Base-by-base conservation (phyloP, 1,140 invertebrate genomes). In the Caerostris darwini region DNA sequence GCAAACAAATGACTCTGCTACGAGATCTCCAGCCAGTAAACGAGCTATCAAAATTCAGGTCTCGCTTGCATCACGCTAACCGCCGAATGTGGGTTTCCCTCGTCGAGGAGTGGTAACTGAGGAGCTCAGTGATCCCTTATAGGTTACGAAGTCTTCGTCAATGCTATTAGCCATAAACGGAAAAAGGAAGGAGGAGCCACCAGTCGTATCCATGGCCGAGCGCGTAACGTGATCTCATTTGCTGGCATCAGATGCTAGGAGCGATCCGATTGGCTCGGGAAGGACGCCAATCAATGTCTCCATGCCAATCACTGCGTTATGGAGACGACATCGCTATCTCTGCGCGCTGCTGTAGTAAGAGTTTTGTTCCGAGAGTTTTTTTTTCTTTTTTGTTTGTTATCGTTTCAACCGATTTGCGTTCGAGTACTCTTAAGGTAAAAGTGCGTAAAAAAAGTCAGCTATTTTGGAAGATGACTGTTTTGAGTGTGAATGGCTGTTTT, bases 151-250 rank as follows among this genome's bases (percentile, higher is more conserved):
- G 83, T 71, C 53, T 82, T 69, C 83, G 64, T 58, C 56, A 88
- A 71, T 19, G 61, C 92, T 71, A 87, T 94, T 87, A 87, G 83
- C 92, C 92, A 81, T 94, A 88, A 94, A 59, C 58, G 69, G 69
- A 64, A 53, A 81, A 81, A 82, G 86, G 57, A 56, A 86, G 85
- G 86, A 69, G 64, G 86, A 85, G 83, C 83, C 85, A 54, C 56
- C n/a, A 81, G 54, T 81, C 85, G 92, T 94, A 94, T 94, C 92
- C 83, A 94, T 94, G 92, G 92, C 92, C 92, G 67, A 82, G 85
- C 56, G 86, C 85, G 92, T 94, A 94, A 94, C 92, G 92, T 94
- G 92, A 94, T 94, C 92, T 94, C 92, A 94, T 94, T 94, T 94
- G 92, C 92, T 94, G 92, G 92, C 92, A 86, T 94, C 92, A 56